Percentiles rank a stretch among this genome's conserved stretches.
phyloP scores from a whole-genome alignment of 2,797 vertebrate genomes.

The Catharus ustulatus region DNA sequence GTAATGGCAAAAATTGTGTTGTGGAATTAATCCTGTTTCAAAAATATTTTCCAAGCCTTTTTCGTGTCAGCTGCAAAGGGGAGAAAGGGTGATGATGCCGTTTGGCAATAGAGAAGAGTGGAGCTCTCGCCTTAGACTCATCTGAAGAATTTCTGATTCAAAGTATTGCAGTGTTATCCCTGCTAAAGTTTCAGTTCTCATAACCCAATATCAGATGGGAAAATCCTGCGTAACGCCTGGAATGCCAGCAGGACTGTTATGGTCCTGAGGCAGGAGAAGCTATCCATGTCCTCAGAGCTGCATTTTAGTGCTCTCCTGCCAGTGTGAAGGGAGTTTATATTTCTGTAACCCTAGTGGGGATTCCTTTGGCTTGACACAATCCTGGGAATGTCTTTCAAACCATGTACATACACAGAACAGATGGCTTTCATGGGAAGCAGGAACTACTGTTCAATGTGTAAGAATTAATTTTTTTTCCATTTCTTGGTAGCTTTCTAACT shows the following conservation, averaged over 20 bases:
- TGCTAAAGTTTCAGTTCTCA: conserved; percentile 57
- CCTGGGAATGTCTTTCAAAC: conserved; percentile 63
- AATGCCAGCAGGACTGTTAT: conserved; percentile 19
- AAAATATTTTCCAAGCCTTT: conserved; percentile 57
- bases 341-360: conserved; percentile 67
- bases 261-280: background rate
- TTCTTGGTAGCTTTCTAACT: conserved; percentile 31
- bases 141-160: conserved; percentile 24
- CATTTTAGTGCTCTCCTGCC: conserved; percentile 16
- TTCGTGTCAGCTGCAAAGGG: conserved; percentile 33
- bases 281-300: conserved; percentile 1
- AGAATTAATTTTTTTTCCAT: background rate
- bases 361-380: conserved; percentile 67
- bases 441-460: conserved; percentile 26
- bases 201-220: conserved; percentile 36
- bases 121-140: background rate
- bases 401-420: conserved; percentile 32
- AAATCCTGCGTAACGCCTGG: conserved; percentile 14
- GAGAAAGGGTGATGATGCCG: conserved; percentile 9
- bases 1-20: background rate
- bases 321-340: conserved; percentile 32
- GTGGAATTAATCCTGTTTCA: background rate
- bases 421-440: conserved; percentile 66
- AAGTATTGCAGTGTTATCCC: background rate
- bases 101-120: background rate